Conservation (phyloP, 2,888 invertebrate genomes). For the Drosophila diplacantha region DNA sequence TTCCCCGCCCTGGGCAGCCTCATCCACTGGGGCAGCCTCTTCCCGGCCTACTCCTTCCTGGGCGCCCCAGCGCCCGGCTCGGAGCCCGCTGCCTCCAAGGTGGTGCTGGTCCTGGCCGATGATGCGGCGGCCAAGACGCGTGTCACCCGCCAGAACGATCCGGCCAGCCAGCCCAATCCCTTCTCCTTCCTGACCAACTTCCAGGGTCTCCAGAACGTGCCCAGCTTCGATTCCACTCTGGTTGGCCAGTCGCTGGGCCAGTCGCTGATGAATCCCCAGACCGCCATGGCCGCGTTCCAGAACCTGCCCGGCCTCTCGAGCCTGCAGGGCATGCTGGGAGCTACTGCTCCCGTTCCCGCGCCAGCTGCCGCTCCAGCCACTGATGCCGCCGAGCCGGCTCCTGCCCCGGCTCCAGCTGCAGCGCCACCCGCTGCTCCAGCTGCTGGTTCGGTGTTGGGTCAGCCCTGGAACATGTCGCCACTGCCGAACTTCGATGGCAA, state of each 20-base stretch:
- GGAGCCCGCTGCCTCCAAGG: slow-evolving; percentile 59
- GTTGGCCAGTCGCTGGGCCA: not conserved
- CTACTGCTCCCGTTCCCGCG: not conserved
- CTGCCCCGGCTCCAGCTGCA: not conserved
- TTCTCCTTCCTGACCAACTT: slow-evolving; percentile 1
- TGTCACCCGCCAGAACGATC: slow-evolving; percentile 49
- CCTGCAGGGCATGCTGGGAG: slow-evolving; percentile 39
- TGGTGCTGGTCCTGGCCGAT: slow-evolving; percentile 71
- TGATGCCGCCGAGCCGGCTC: slow-evolving; percentile 2
- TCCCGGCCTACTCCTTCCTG: slow-evolving; percentile 51
- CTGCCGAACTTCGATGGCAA: slow-evolving; percentile 34
- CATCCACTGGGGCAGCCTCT: slow-evolving; percentile 56
- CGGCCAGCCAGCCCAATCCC: not conserved
- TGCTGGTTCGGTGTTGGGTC: not conserved
- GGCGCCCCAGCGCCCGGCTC: slow-evolving; percentile 38
- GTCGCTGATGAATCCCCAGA: not conserved
- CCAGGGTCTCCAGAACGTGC: not conserved
- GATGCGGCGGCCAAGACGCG: slow-evolving; percentile 55
- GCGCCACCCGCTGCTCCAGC: slow-evolving; percentile 2
- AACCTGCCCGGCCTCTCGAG: not conserved
- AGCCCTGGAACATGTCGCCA: not conserved
- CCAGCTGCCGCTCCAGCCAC: slow-evolving; percentile 11
- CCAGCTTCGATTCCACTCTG: not conserved
- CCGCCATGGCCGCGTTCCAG: not conserved
- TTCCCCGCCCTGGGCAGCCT: slow-evolving; percentile 65